These are phyloP conservation scores for Micropoecilia bifurca DNA, from an alignment of 2,797 vertebrate species.

Conservation along the genomic window DNA sequence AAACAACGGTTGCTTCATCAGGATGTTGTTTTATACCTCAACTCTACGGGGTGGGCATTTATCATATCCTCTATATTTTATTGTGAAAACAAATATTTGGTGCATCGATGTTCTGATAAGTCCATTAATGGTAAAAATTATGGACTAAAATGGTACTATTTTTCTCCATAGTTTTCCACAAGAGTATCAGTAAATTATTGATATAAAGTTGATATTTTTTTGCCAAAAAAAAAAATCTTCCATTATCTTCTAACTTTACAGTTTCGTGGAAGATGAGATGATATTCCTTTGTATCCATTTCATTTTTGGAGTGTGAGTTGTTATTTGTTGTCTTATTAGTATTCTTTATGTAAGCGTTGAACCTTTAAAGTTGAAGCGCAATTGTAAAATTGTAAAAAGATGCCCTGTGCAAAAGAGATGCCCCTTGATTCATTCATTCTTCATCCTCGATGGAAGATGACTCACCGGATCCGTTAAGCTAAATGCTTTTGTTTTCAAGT, in stretches of 20 bases:
- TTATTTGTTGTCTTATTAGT: not conserved
- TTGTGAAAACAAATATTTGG: no score
- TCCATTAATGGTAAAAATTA: no score
- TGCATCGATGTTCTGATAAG: no score
- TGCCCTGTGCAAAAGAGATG: not conserved
- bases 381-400: not conserved
- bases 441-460: not conserved
- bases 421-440: no score
- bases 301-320: not conserved
- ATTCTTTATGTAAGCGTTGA: not conserved
- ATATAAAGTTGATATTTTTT: no score
- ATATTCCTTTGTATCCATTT: not conserved
- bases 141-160: no score
- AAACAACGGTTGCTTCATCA: not conserved
- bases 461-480: not conserved
- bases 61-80: no score
- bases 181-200: no score
- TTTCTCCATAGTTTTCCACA: no score
- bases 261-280: not conserved
- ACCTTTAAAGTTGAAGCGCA: not conserved
- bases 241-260: not conserved
- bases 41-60: no score
- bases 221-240: no score
- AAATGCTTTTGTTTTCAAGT: not conserved
- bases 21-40: not conserved